Conservation (phyloP, 2,888 invertebrate species). For the Ophion ellenae region DNA sequence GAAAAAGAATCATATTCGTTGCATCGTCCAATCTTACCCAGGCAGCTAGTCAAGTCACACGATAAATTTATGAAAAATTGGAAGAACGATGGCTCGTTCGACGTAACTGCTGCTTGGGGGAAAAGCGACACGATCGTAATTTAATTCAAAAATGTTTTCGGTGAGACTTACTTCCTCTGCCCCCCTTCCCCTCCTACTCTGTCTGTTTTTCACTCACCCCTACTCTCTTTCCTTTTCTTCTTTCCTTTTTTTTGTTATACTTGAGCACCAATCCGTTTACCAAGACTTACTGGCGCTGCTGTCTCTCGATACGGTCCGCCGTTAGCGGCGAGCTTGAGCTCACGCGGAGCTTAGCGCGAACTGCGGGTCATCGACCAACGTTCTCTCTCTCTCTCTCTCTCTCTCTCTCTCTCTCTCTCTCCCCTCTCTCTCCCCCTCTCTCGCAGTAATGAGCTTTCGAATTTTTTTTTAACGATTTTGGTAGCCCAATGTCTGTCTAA, state of each 20-base stretch:
- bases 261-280: slow-evolving; percentile 61
- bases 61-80: too few species aligned
- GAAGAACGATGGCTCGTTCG: too few species aligned
- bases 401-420: not conserved
- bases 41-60: too few species aligned
- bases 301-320: slow-evolving; percentile 42
- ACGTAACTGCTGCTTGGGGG: not conserved
- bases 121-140: not conserved
- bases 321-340: slow-evolving; percentile 55
- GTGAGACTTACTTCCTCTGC: not conserved
- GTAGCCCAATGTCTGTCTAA: too few species aligned
- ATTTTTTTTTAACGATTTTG: too few species aligned
- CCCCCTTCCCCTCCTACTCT: not conserved
- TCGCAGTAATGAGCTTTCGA: too few species aligned
- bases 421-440: not conserved
- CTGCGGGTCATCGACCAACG: slow-evolving; percentile 63
- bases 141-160: slow-evolving; percentile 43
- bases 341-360: slow-evolving; percentile 50
- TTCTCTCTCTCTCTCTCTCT: not conserved
- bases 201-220: not conserved
- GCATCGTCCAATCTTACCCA: too few species aligned
- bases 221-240: slow-evolving; percentile 5
- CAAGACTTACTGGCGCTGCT: slow-evolving; percentile 22
- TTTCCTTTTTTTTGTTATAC: slow-evolving; percentile 43
- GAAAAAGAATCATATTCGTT: too few species aligned